A percentile compares a stretch with the other conserved stretches of the same genome.
Conservation (phyloP, 2,888 invertebrate genomes). For the Acrobasis repandana region DNA sequence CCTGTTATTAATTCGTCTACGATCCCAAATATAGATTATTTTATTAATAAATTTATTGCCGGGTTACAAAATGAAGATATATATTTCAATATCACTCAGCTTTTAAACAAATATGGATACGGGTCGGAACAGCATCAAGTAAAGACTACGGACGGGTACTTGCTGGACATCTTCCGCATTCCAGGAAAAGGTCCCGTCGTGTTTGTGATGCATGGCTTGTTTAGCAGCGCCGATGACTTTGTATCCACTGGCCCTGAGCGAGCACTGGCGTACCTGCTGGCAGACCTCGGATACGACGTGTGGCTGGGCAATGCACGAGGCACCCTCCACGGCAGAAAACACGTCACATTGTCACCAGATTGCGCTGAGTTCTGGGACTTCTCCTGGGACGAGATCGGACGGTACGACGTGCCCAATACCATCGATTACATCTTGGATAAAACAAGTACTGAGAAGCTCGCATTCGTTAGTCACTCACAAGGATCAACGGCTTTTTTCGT, state of each 20-base stretch:
- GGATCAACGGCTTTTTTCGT: conserved; percentile 14
- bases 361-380: conserved; percentile 36
- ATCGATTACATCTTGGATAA: conserved; percentile 78
- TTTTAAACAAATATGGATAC: conserved; percentile 7
- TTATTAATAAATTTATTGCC: neutral
- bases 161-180: conserved; percentile 10
- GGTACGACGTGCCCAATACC: conserved; percentile 84
- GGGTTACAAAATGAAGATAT: neutral
- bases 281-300: conserved; percentile 22
- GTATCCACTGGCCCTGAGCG: neutral
- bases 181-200: conserved; percentile 10
- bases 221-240: conserved; percentile 7
- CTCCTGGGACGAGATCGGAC: conserved; percentile 86
- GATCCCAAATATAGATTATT: no score
- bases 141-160: conserved; percentile 6
- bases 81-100: conserved; percentile 1
- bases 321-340: conserved; percentile 7
- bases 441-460: conserved; percentile 7
- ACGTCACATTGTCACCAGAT: conserved; percentile 7
- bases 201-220: conserved; percentile 3
- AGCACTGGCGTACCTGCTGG: neutral
- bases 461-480: conserved; percentile 13
- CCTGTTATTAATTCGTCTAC: conserved; percentile 1
- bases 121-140: conserved; percentile 6
- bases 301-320: conserved; percentile 30